These are phyloP conservation scores for Harmothoe impar DNA, from an alignment of 2,888 invertebrate genomes.

Conservation along the genomic window DNA sequence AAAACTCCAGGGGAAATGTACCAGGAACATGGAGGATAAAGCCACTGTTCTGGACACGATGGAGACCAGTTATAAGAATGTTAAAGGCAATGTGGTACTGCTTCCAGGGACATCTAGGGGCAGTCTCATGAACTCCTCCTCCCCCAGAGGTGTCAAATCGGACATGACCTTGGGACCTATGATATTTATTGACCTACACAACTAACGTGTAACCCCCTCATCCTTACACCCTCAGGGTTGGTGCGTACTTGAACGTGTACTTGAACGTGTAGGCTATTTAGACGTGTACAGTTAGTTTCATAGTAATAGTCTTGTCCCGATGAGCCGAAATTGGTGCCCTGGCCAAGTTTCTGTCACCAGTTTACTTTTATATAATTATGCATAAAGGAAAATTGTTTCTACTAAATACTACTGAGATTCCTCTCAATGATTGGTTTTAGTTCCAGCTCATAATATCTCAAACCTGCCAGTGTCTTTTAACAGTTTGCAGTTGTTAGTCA, in stretches of 20 bases:
- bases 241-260: constrained; percentile 5
- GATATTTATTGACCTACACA: neutral
- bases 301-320: neutral
- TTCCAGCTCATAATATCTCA: constrained; percentile 16
- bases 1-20: too few species aligned
- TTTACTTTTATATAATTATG: neutral
- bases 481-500: neutral
- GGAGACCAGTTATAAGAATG: too few species aligned
- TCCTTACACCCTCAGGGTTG: constrained; percentile 28
- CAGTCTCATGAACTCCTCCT: neutral
- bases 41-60: too few species aligned
- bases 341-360: neutral
- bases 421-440: neutral
- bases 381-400: neutral
- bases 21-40: too few species aligned
- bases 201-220: neutral
- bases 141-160: neutral
- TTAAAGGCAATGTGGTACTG: too few species aligned
- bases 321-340: neutral
- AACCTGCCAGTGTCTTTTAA: constrained; percentile 54
- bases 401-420: neutral
- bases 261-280: neutral
- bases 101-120: neutral
- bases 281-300: neutral
- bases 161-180: neutral